Percentiles rank a stretch among this genome's conserved stretches.
phyloP scores from a whole-genome alignment of 2,888 invertebrate species.

The Oxyteleia sp. region DNA sequence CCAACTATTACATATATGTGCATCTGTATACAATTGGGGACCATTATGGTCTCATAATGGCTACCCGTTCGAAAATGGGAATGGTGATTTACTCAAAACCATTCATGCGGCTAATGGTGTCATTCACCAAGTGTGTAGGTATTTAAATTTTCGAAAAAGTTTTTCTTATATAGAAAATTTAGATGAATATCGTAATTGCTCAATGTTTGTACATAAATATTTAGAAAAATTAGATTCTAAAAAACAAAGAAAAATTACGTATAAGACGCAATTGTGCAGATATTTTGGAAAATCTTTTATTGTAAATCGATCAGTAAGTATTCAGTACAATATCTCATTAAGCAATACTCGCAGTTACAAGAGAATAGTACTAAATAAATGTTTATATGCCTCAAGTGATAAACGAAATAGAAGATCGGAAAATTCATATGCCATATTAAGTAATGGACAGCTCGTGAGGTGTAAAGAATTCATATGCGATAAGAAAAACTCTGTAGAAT shows the following conservation, averaged over 20 bases:
- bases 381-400: conserved; percentile 20
- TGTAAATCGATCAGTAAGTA: no score
- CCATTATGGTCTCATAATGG: no score
- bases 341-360: not conserved
- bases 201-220: not conserved
- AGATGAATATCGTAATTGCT: not conserved
- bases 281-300: conserved; percentile 1
- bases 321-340: not conserved
- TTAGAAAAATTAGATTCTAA: not conserved
- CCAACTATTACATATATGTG: no score
- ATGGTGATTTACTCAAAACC: no score
- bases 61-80: no score
- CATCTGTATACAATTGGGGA: no score
- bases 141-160: not conserved
- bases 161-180: not conserved
- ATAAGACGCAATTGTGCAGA: conserved; percentile 13
- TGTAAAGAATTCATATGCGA: conserved; percentile 31
- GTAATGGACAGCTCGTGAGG: not conserved
- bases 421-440: conserved; percentile 10
- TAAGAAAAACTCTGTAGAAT: not conserved
- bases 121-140: no score
- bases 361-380: conserved; percentile 10
- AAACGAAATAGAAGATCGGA: conserved; percentile 9
- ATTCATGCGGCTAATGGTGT: no score
- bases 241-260: conserved; percentile 4